Evolutionary conservation across 2,888 invertebrate species (phyloP).

Genomic region (Adelognathus sp.): DNA sequence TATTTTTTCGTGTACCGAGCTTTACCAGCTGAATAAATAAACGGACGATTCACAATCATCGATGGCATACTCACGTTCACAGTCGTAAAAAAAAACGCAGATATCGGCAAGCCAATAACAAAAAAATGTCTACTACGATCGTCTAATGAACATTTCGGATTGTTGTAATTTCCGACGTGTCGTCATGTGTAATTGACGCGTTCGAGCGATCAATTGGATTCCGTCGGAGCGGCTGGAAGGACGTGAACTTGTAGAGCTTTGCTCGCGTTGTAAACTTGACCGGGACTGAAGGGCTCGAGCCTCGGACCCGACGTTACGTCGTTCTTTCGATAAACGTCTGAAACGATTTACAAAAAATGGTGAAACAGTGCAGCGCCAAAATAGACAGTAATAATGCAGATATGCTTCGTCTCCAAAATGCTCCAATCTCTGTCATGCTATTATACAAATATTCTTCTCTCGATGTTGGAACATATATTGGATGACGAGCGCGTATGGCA

Average conservation of each 20-base stretch:
- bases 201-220: slow-evolving; percentile 67
- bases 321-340: slow-evolving; percentile 81
- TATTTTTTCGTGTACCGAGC: slow-evolving; percentile 38
- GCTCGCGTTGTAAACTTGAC: slow-evolving; percentile 96
- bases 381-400: no score
- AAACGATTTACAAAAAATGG: slow-evolving; percentile 49
- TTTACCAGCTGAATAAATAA: slow-evolving; percentile 33
- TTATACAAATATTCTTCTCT: no score
- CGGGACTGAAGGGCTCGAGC: slow-evolving; percentile 93
- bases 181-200: background rate
- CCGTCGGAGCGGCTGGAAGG: slow-evolving; percentile 81
- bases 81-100: background rate
- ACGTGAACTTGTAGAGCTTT: slow-evolving; percentile 96
- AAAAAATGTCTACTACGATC: background rate
- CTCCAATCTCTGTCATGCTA: no score
- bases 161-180: background rate
- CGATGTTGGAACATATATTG: no score
- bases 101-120: background rate
- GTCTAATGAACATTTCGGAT: background rate
- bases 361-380: no score
- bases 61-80: slow-evolving; percentile 25
- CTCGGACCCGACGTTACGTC: slow-evolving; percentile 85
- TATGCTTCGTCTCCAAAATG: no score
- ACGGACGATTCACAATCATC: slow-evolving; percentile 14
- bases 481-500: no score